A percentile compares a stretch with the other conserved stretches of the same genome.
Evolutionary conservation across 2,888 invertebrate species (phyloP).

Genomic region (Spicauda simplicius): DNA sequence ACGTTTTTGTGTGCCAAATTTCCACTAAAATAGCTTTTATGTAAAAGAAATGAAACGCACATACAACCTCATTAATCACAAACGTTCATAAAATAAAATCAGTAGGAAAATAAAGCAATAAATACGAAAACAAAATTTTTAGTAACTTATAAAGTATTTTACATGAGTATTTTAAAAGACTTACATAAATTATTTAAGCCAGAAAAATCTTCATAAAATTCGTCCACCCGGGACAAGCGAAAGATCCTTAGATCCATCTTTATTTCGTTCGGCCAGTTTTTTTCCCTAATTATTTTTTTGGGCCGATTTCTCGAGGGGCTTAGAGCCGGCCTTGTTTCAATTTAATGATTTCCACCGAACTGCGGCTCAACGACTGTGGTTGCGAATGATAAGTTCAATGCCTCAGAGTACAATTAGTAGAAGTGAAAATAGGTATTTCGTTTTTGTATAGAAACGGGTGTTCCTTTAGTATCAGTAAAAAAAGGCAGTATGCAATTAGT

Average conservation of each 20-base stretch:
- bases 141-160: no score
- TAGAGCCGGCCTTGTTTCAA: slow-evolving; percentile 9
- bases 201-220: background rate
- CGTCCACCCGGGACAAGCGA: background rate
- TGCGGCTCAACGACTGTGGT: slow-evolving; percentile 5
- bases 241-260: background rate
- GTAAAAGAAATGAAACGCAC: no score
- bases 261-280: background rate
- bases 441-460: no score
- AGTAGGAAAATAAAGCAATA: no score
- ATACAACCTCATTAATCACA: no score
- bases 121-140: no score
- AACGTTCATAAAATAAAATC: no score
- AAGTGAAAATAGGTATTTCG: no score
- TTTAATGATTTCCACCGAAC: slow-evolving; percentile 12
- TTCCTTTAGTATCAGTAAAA: no score
- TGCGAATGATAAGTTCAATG: slow-evolving; percentile 10
- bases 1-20: no score
- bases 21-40: no score
- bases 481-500: no score
- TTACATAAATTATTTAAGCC: background rate
- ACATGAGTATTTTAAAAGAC: background rate
- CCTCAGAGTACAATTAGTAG: background rate
- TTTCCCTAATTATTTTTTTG: slow-evolving; percentile 18
- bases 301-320: slow-evolving; percentile 11